Base-by-base conservation (phyloP, 1,140 invertebrate species). In the Orius laevigatus region DNA sequence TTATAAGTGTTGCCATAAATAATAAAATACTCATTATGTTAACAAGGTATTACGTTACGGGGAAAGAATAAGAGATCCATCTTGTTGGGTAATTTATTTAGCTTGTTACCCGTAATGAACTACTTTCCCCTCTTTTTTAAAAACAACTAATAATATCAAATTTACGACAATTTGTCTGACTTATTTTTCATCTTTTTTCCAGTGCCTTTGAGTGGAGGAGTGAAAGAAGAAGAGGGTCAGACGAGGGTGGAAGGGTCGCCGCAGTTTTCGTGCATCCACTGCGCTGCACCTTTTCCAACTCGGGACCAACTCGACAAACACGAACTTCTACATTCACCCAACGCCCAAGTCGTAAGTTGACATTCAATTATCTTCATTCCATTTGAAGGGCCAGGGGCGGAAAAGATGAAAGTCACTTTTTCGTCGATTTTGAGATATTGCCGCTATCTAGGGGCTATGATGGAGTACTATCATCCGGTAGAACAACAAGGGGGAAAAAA, bases 291-390 rank as follows among this genome's bases (percentile, higher is more conserved):
- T 44, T 89, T 88, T 69, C 67, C 72, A 54, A 73, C 72, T 32
- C 75, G 81, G 56, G 82, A 84, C 50, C 79, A 83, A 56, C 72
- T 88, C 51, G 84, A 88, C 57, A 84, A 86, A 56, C 86, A 90
- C 65, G 79, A 88, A 65, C 68, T 81, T 5, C 66, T 84, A 50
- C 85, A 90, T 69, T 79, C 81, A 56, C 78, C 83, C 48, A 81
- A 74, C 62, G 76, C 78, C 33, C 81, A 81, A 71, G 76, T 79
- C 64, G 72, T 77, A 62, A 70, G 71, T 68, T 2, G n/a, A n/a
- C n/a, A n/a, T n/a, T n/a, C n/a, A n/a, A n/a, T n/a, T n/a, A n/a
- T n/a, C n/a, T n/a, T n/a, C n/a, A n/a, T n/a, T n/a, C n/a, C n/a
- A n/a, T n/a, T n/a, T n/a, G n/a, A n/a, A n/a, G n/a, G n/a, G n/a